Evolutionary conservation across 2,888 invertebrate genomes (phyloP).

Genomic region (Tenthredo livida): DNA sequence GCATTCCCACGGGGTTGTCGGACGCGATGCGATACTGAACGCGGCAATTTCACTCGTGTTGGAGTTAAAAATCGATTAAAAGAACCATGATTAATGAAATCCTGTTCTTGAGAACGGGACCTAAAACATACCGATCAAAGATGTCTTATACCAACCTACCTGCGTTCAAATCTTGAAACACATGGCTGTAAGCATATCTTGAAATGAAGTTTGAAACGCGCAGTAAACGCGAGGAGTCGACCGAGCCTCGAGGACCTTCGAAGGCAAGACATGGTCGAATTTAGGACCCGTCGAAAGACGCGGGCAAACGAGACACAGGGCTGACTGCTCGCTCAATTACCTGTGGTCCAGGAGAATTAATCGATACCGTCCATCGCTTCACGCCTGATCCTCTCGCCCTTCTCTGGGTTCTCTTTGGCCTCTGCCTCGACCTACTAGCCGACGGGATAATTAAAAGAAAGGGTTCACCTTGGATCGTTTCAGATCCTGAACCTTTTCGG

Average conservation of each 20-base stretch:
- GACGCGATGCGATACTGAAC: constrained; percentile 47
- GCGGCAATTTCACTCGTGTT: constrained; percentile 47
- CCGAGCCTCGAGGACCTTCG: constrained; percentile 15
- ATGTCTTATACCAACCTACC: constrained; percentile 27
- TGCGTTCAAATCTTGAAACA: not conserved
- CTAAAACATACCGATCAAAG: constrained; percentile 34
- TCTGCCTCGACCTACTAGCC: constrained; percentile 44
- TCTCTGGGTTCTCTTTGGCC: constrained; percentile 6
- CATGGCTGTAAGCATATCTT: not conserved
- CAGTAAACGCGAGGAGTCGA: not conserved
- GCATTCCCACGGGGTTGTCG: constrained; percentile 51
- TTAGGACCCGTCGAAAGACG: constrained; percentile 19
- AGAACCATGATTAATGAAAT: constrained; percentile 46
- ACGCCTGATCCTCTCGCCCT: constrained; percentile 54
- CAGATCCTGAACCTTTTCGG: constrained; percentile 37
- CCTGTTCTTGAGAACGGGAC: constrained; percentile 41
- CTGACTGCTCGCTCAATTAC: constrained; percentile 54
- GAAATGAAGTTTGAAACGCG: constrained; percentile 15
- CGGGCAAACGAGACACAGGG: constrained; percentile 43
- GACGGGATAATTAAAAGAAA: constrained; percentile 56
- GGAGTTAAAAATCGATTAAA: constrained; percentile 51
- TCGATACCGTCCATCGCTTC: constrained; percentile 55
- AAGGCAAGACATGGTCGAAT: constrained; percentile 27
- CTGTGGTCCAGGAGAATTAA: constrained; percentile 54
- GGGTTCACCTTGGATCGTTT: constrained; percentile 47